phyloP scores from a whole-genome alignment of 1,140 invertebrate genomes.

The Marisa cornuarietis region DNA sequence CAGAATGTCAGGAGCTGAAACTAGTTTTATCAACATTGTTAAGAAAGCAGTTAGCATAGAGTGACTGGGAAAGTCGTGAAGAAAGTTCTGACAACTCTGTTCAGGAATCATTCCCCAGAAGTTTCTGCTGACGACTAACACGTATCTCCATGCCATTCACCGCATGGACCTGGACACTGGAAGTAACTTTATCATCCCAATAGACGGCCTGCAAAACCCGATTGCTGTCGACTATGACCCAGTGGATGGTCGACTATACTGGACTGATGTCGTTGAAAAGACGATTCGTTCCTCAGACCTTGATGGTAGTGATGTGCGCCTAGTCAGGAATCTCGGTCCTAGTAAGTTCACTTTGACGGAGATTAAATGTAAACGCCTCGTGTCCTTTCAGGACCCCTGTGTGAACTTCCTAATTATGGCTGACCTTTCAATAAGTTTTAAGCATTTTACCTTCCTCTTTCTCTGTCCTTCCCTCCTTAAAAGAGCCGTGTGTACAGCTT shows the following conservation, averaged over 20 bases:
- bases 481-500: no score
- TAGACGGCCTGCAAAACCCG: not conserved
- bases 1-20: no score
- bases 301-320: not conserved
- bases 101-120: not conserved
- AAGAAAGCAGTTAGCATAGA: not conserved
- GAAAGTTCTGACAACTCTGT: not conserved
- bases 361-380: no score
- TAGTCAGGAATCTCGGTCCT: not conserved
- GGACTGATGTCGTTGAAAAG: not conserved
- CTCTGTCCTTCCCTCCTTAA: no score
- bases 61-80: not conserved
- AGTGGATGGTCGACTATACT: slow-evolving; percentile 2
- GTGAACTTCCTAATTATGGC: no score
- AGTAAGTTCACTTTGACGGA: not conserved
- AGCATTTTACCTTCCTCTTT: no score
- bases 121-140: not conserved
- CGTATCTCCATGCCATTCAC: not conserved
- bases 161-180: not conserved
- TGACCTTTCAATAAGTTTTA: no score
- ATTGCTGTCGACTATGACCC: slow-evolving; percentile 5
- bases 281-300: not conserved
- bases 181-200: not conserved
- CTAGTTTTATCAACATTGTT: not conserved
- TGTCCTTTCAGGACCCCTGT: no score